These are phyloP conservation scores for Pterocles burchelli DNA, from an alignment of 2,113 vertebrate genomes.

Conservation along the genomic window DNA sequence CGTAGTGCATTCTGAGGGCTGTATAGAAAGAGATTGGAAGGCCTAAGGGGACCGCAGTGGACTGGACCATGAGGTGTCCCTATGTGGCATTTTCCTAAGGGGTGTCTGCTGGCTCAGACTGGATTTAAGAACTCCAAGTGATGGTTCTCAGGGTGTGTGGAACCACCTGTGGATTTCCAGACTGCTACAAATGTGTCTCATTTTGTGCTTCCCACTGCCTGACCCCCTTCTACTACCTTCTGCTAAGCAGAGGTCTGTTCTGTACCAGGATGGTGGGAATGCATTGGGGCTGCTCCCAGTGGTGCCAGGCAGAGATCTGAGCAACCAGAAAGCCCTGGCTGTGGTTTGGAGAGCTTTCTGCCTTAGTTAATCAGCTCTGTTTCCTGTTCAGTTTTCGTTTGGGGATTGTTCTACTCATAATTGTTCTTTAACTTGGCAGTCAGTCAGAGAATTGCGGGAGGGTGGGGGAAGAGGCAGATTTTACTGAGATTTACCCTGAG, in stretches of 20 bases:
- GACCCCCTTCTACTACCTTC: neutral
- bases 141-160: neutral
- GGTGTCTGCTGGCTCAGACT: rapidly evolving
- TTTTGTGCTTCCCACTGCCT: neutral
- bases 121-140: neutral
- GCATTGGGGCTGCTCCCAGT: neutral
- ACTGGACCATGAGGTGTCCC: neutral
- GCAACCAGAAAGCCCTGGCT: neutral
- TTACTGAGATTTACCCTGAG: neutral
- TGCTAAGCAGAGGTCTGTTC: neutral
- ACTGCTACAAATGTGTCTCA: neutral
- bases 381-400: neutral
- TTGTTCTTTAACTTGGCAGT: neutral
- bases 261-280: neutral
- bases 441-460: neutral
- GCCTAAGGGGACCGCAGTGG: neutral
- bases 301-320: neutral
- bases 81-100: neutral
- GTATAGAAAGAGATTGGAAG: neutral
- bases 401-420: neutral
- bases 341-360: neutral
- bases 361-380: neutral
- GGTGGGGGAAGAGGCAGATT: neutral
- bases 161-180: neutral
- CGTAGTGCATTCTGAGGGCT: neutral